Evolutionary conservation across 2,888 invertebrate genomes (phyloP), one percentile per base, ranked within the genome.

Genomic region (Acrobasis repandana): DNA sequence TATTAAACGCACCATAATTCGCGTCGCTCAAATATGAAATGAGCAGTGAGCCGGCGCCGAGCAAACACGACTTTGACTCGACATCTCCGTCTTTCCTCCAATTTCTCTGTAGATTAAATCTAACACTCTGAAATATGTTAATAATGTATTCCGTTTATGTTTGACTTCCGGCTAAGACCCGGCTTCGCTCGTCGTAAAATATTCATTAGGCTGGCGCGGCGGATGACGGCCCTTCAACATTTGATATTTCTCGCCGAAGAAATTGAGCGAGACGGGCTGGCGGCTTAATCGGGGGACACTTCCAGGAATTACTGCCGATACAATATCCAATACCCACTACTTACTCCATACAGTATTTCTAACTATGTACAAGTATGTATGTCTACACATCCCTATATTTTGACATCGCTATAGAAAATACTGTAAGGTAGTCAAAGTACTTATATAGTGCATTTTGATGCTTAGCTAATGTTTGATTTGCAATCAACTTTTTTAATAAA

Each of bases 41-140:
- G 34, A 15, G 54, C 54, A 54, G 54, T 14, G 38, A 54, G 10
- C 54, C 54, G 52, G 5, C 36, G n/a, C 54, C 14, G 38, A 6
- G 14, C 54, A 47, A 47, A 57, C 43, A 20, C 10, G 46, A 33
- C 15, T 57, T 57, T 46, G 47, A 46, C 57, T 36, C 33, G 10
- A 11, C 47, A 18, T 56, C 56, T 56, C 56, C 8, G 16, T 11
- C 33, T 34, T 28, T 49, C 47, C 47, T 48, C 49, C 50, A 58
- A 58, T 50, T 46, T 34, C 48, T 43, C 56, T 51, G 48, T 28
- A 60, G 65, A 65, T 65, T 65, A 63, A 63, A 63, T 61, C 61
- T 63, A 61, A 59, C 54, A 61, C 51, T 60, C 60, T 51, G 47
- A 60, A 62, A 62, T 59, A 60, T 62, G 62, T 60, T 62, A 60